phyloP scores from a whole-genome alignment of 1,140 invertebrate species.

The Tetragnatha versicolor region DNA sequence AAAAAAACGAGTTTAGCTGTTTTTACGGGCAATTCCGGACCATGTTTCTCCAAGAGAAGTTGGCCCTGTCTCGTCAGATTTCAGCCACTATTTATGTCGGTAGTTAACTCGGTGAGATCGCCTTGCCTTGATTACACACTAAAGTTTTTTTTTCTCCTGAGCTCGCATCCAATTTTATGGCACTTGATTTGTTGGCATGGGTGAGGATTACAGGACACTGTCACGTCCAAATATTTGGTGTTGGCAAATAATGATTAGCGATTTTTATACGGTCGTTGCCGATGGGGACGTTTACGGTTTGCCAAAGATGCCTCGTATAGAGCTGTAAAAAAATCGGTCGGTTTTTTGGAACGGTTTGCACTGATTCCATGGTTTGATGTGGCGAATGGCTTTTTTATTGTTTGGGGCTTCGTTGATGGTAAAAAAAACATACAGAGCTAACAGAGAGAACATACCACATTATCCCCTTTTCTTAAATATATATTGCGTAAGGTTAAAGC shows the following conservation, averaged over 20 bases:
- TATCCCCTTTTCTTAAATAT: no score
- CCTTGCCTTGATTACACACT: conserved; percentile 2
- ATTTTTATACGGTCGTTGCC: background rate
- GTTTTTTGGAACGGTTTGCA: no score
- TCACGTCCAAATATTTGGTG: conserved; percentile 33
- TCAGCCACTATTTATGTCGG: background rate
- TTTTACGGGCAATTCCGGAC: background rate
- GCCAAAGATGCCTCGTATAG: no score
- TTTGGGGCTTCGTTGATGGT: no score
- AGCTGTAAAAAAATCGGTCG: no score
- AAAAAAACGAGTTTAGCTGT: background rate
- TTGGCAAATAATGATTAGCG: conserved; percentile 31
- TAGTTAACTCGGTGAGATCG: background rate
- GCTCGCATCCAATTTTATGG: conserved; percentile 11
- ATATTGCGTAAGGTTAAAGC: no score
- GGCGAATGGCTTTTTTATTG: no score
- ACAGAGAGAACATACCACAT: no score
- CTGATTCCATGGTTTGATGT: no score
- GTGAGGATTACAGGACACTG: conserved; percentile 14
- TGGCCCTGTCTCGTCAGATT: background rate
- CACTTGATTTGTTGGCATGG: conserved; percentile 24
- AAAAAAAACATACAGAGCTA: no score
- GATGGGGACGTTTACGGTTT: no score
- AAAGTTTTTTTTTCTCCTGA: background rate
- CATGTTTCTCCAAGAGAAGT: background rate